Evolutionary conservation across 2,113 vertebrate species (phyloP).

Genomic region (Podarcis raffonei): DNA sequence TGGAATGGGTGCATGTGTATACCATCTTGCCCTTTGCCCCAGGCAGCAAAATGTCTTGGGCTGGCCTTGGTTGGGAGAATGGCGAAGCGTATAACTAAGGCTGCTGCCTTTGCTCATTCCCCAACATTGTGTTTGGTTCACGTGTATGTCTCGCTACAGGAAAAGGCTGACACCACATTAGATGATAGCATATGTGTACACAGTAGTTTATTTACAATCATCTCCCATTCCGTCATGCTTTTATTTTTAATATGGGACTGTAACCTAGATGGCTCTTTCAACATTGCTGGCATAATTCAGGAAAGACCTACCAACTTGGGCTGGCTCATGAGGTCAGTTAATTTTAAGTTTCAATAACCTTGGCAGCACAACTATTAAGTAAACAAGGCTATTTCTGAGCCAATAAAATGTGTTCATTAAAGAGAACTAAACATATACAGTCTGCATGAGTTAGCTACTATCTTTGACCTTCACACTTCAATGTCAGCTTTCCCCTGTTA

Average conservation of each 20-base stretch:
- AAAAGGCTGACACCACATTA: background rate
- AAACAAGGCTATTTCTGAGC: conserved; percentile 46
- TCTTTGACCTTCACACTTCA: background rate
- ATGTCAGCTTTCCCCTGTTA: background rate
- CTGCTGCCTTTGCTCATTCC: background rate
- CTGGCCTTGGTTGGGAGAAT: too few species aligned
- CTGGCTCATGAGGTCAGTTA: conserved; percentile 26
- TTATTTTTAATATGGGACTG: conserved; percentile 32
- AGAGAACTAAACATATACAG: conserved; percentile 20
- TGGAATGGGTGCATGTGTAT: too few species aligned
- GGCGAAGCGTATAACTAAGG: background rate
- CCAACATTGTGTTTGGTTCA: background rate
- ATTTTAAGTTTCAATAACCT: conserved; percentile 31
- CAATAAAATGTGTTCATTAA: conserved; percentile 26
- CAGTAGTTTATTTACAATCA: conserved; percentile 6
- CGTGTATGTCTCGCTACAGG: background rate
- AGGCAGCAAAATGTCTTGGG: too few species aligned
- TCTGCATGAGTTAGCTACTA: background rate
- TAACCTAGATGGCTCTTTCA: background rate
- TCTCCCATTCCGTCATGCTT: background rate
- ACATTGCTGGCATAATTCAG: conserved; percentile 23
- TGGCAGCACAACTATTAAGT: conserved; percentile 31
- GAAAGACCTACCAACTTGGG: conserved; percentile 31
- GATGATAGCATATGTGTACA: fast-evolving
- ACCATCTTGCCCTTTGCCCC: too few species aligned